phyloP scores from a whole-genome alignment of 2,797 vertebrate genomes.

The Melanotaenia nigrans region DNA sequence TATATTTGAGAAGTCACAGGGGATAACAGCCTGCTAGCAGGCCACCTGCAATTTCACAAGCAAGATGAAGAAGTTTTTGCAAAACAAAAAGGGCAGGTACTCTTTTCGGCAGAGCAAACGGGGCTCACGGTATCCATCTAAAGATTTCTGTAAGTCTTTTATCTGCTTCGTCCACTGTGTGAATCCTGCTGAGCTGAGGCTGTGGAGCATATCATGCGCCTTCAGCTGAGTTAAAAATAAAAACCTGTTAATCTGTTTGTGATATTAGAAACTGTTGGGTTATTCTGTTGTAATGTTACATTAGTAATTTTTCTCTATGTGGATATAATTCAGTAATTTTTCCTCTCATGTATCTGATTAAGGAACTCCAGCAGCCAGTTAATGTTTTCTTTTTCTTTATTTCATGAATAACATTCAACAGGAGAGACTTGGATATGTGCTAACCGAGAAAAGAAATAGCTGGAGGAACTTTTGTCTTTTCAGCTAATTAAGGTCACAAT shows the following conservation, averaged over 20 bases:
- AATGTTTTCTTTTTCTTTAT: slow-evolving; percentile 24
- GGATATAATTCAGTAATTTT: neutral
- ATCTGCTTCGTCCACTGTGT: slow-evolving; percentile 47
- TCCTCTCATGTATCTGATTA: neutral
- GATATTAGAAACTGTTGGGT: slow-evolving; percentile 12
- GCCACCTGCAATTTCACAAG: slow-evolving; percentile 48
- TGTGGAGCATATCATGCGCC: slow-evolving; percentile 35
- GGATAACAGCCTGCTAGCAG: slow-evolving; percentile 60
- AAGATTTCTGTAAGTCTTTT: slow-evolving; percentile 88
- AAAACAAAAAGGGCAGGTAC: slow-evolving; percentile 77
- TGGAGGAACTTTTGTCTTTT: slow-evolving; percentile 57
- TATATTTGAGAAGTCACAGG: slow-evolving; percentile 44
- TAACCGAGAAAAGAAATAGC: slow-evolving; percentile 16
- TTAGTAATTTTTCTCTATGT: slow-evolving; percentile 5
- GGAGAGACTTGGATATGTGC: slow-evolving; percentile 23
- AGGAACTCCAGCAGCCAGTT: neutral
- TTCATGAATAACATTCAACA: slow-evolving; percentile 50
- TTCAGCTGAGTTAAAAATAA: slow-evolving; percentile 30
- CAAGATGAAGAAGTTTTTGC: slow-evolving; percentile 82
- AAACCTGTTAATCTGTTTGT: slow-evolving; percentile 28
- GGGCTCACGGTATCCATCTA: slow-evolving; percentile 74
- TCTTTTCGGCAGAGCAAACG: slow-evolving; percentile 79
- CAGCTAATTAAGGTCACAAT: slow-evolving; percentile 75
- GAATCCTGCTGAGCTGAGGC: slow-evolving; percentile 40
- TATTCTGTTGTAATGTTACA: slow-evolving; percentile 17